Evolutionary conservation across 1,140 invertebrate species (phyloP), one percentile per base, ranked within the genome.

Genomic region (Cydia pomonella): DNA sequence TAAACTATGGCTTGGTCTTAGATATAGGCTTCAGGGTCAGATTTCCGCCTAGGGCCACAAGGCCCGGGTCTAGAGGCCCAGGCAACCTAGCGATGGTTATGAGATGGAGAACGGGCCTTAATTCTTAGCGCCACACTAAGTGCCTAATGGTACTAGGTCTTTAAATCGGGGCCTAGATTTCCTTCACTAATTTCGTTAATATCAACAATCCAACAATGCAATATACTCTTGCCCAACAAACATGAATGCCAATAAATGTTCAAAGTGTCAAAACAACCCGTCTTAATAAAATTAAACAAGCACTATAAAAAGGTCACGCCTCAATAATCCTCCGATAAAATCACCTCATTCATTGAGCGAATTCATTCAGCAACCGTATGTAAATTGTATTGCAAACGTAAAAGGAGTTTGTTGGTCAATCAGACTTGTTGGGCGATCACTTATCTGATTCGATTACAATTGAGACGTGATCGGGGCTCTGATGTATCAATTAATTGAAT

Each of bases 311-410:
- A 50, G 21, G 18, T 72, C 5, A 72, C 71, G 38, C 25, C 18
- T 72, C 41, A 72, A 50, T 69, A 27, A 29, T 66, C 21, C 13
- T 18, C 10, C 13, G 64, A 69, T 69, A 69, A 69, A 41, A 69
- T 69, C 64, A 21, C 29, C 64, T 69, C 64, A 38, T 69, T 41
- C 64, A 69, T 33, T 10, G 27, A 69, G 27, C n/a, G 6, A 1
- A 38, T 69, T 69, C 64, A 69, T 69, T 69, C 64, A 69, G 16
- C 27, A 69, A 33, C 41, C 64, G 64, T 69, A 69, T 69, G 64
- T 33, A 33, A 69, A 69, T 69, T 38, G 41, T 69, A 69, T 41
- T 41, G 64, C 64, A 38, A 38, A 69, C 64, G 29, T 69, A 69
- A 69, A 69, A 69, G 64, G 64, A 66, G 27, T 33, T 38, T 38